Evolutionary conservation across 1,140 invertebrate species (phyloP), one percentile per base, ranked within the genome.

Genomic region (Chelonus insularis): DNA sequence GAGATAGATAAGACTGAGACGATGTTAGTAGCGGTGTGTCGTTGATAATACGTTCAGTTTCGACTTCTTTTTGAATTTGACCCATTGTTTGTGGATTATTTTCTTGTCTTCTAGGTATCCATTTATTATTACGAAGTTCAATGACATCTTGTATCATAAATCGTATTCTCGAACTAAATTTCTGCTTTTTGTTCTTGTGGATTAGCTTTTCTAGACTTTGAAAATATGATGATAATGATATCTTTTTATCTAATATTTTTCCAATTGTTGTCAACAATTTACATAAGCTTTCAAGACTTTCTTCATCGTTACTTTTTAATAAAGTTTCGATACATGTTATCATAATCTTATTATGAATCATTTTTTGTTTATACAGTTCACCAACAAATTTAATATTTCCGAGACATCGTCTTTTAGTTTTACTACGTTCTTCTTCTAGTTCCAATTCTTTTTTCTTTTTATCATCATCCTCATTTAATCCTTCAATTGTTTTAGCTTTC

Each of bases 41-140:
- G 9, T 1, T 16, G 16, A 16, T 43, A 29, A 86, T 68, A 65
- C 86, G 84, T 68, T 93, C 91, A 47, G 84, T 83, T 66, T 93
- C 89, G 2, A 91, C 91, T 74, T 97, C 94, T 69, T 90, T 89
- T 65, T 94, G 89, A 62, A 98, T 95, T 81, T 97, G 90, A 60
- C 94, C 92, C 80, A 97, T 96, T 21, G 92, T 97, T 75, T 96
- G 97, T 0, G 96, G 95, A 70, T 91, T 92, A 18, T 87, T 88
- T 60, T 95, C 93, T 59, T 91, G 89, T 64, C 93, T 86, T 47
- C 95, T 85, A 2, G 92, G 90, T 21, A 94, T 9, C 45, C 45
- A 48, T 9, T 12, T 12, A 25, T 48, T 48, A 1, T 4, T 7
- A 4, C 9, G 21, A 2, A 48, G 21, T 1, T 48, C 45, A 48